These are phyloP conservation scores for Propithecus coquereli DNA, from an alignment of 2,113 vertebrate genomes.

Conservation along the genomic window DNA sequence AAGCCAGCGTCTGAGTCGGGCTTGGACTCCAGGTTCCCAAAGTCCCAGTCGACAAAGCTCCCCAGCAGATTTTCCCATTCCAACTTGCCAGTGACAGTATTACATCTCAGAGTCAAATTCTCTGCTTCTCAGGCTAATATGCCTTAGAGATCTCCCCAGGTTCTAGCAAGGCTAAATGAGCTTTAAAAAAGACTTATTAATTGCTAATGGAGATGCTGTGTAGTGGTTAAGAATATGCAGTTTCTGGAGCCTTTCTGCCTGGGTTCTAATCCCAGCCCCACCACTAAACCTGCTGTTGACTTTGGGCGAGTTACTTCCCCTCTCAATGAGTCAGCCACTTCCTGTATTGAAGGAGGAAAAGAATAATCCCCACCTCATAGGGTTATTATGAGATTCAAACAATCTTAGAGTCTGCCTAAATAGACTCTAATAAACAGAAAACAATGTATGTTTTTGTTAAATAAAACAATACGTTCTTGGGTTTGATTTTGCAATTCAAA, in stretches of 20 bases:
- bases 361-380: no score
- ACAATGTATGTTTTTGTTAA: background rate
- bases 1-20: background rate
- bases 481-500: constrained; percentile 11
- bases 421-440: background rate
- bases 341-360: background rate
- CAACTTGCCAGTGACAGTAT: background rate
- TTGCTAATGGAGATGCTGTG: background rate
- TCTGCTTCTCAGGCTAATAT: background rate
- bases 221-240: background rate
- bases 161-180: background rate
- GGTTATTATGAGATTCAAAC: background rate
- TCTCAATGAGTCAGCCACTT: background rate
- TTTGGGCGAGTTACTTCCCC: background rate
- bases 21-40: background rate
- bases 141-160: background rate
- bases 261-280: background rate
- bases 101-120: background rate
- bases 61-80: background rate
- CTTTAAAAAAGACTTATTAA: constrained; percentile 1
- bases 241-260: background rate
- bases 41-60: no score
- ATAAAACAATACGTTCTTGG: background rate
- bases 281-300: background rate
- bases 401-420: background rate